Evolutionary conservation across 2,888 invertebrate species (phyloP), one percentile per base, ranked within the genome.

Genomic region (Diabrotica balteata): DNA sequence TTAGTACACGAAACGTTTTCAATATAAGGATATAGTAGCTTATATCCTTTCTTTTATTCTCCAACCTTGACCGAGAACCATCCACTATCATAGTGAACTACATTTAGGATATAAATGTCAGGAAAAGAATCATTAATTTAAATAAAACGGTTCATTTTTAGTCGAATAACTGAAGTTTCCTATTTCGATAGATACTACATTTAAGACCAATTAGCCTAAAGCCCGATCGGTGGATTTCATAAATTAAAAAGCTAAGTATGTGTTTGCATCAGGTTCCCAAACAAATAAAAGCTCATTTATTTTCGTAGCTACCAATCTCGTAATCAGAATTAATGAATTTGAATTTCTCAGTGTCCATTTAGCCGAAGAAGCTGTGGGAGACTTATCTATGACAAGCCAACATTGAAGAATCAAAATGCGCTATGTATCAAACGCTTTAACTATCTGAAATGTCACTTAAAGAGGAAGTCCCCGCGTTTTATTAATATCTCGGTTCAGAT

Each of bases 401-500:
- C 61, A 52, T 49, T 46, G 45, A 46, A 46, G 54, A 11, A 62
- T 54, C 61, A 62, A 46, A 54, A 62, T 49, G 62, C 54, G 53
- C 62, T 47, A 49, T 54, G 62, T 49, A 55, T 62, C 62, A 54
- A 62, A 62, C 54, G 52, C 44, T 71, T 66, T 59, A 67, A 64
- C 64, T 54, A 61, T 66, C 58, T 59, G 58, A 71, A 72, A 50
- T 61, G 69, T 58, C 69, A 58, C 49, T 61, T 68, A 64, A 63
- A 60, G 66, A 67, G 66, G 69, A 71, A 67, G 67, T 67, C 60
- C 65, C 64, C 64, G 43, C 51, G 55, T 65, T 62, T 61, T 71
- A 68, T 67, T 69, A 72, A 72, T 71, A 68, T 68, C 69, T 62
- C 59, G 63, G 65, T 61, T 66, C 64, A 67, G 62, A 63, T 69